phyloP scores from a whole-genome alignment of 2,888 invertebrate genomes.

The Scaptomyza polygonia region DNA sequence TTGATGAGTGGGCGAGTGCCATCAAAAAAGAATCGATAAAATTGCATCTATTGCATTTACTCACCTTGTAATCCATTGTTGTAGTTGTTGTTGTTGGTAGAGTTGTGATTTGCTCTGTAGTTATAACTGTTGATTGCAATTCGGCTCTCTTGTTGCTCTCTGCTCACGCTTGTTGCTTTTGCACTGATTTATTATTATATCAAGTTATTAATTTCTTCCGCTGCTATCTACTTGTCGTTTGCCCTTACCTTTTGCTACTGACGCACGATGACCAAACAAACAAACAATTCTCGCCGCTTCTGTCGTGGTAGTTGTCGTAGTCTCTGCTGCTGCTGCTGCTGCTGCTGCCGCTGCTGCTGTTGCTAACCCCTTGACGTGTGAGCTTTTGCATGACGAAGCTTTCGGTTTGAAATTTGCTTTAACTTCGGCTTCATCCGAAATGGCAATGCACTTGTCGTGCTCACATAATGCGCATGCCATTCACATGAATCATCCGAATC shows the following conservation, averaged over 20 bases:
- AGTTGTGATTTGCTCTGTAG: conserved; percentile 5
- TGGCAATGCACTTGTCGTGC: conserved; percentile 12
- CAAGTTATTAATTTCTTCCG: conserved; percentile 1
- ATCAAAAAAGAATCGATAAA: conserved; percentile 43
- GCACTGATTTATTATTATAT: background rate
- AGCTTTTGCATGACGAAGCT: conserved; percentile 34
- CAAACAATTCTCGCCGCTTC: conserved; percentile 7
- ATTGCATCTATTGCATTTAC: conserved; percentile 26
- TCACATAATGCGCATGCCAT: conserved; percentile 26
- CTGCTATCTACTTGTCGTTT: conserved; percentile 10
- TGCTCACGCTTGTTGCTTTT: conserved; percentile 2
- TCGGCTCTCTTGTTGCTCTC: conserved; percentile 4
- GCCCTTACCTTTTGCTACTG: conserved; percentile 43
- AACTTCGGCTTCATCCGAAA: conserved; percentile 33
- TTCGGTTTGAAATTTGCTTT: conserved; percentile 20
- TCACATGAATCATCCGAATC: conserved; percentile 35
- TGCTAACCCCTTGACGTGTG: background rate
- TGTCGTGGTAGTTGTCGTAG: no score
- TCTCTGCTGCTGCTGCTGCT: background rate
- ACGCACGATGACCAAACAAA: conserved; percentile 16
- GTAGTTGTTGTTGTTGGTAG: background rate
- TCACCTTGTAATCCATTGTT: conserved; percentile 69
- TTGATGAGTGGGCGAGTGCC: background rate
- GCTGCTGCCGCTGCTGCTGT: background rate
- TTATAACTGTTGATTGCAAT: conserved; percentile 10